Evolutionary conservation across 2,113 vertebrate species (phyloP).

Genomic region (Hassar affinis): DNA sequence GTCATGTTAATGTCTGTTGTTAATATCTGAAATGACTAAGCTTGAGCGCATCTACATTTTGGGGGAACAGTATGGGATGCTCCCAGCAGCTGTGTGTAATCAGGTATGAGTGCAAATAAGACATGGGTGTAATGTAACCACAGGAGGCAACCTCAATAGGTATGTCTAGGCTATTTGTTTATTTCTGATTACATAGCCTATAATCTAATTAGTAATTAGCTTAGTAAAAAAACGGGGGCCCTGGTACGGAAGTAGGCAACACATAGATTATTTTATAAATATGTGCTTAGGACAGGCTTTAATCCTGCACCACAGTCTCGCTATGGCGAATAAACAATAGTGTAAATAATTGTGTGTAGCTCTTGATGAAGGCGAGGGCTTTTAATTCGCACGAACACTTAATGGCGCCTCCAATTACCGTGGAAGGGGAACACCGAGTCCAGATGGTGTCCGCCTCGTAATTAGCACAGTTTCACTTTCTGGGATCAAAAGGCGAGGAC

Average conservation of each 20-base stretch:
- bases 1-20: not conserved
- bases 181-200: not conserved
- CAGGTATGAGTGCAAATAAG: not conserved
- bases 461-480: conserved; percentile 67
- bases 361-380: conserved; percentile 34
- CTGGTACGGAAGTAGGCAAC: not conserved
- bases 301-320: not conserved
- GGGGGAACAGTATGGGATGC: not conserved
- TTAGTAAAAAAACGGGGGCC: not conserved
- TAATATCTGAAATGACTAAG: not conserved
- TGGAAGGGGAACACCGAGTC: conserved; percentile 56
- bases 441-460: conserved; percentile 60
- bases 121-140: not conserved
- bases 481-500: conserved; percentile 56
- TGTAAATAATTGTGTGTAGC: conserved; percentile 25
- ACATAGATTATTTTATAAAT: not conserved
- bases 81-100: not conserved
- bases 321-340: conserved; percentile 15
- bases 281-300: not conserved
- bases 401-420: conserved; percentile 52
- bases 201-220: not conserved
- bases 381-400: conserved; percentile 56
- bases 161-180: not conserved
- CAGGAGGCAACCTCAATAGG: too few species aligned
- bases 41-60: not conserved